Base-by-base conservation (phyloP, 2,113 vertebrate species). In the Turdus rufiventris region DNA sequence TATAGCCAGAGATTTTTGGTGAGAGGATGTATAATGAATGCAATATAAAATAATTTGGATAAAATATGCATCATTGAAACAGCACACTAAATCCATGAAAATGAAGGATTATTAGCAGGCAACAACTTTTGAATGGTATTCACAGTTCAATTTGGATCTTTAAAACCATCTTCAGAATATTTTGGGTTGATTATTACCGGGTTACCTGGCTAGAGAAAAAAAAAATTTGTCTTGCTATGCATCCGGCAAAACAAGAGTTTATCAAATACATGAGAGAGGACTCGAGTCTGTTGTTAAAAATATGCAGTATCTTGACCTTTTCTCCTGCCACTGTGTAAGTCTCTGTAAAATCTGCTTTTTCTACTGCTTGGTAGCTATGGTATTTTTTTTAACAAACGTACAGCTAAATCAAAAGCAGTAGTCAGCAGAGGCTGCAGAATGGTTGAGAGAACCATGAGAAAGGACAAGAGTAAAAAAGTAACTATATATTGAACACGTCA, bases 291-390 rank as follows among this genome's bases (percentile, higher is more conserved):
- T 65, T 79, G 21, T 87, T 71, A 82, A 94, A 97, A 95, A 86
- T 74, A 81, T 21, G 18, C 33, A 63, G 57, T 50, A 74, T 33
- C 63, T 88, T 92, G 84, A 94, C 80, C 84, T 94, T 91, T 96
- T 81, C 77, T 94, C 34, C 34, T 67, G 56, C 29, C 60, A 43
- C 47, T 40, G 6, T 26, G 26, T 19, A 89, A 57, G 45, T 36
- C 54, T 58, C 42, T 85, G 31, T 87, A 63, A 91, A 91, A 93
- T 71, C 36, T 85, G 40, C 74, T 88, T 68, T 83, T 78, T 19
- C 58, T 67, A 16, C 36, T 83, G 66, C 50, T 87, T 88, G 54
- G 63, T 96, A 92, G 43, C 62, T 84, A 63, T 18, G 34, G 47
- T 51, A 26, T 61, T 74, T 87, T 80, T 91, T 84, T 82, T 40